Evolutionary conservation across 2,113 vertebrate genomes (phyloP).

Genomic region (Rhinoderma darwinii): DNA sequence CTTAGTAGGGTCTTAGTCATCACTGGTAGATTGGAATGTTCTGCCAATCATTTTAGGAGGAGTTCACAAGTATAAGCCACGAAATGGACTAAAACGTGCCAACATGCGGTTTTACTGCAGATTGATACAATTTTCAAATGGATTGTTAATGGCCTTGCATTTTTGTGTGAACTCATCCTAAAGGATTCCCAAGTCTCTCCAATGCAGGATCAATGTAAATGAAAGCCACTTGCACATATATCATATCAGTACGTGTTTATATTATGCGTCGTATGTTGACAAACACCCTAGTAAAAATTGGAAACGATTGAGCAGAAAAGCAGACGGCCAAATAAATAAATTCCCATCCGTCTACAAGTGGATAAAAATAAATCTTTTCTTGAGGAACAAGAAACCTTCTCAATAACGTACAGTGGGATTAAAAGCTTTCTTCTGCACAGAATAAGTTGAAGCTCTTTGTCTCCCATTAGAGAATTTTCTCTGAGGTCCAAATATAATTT

Average conservation of each 20-base stretch:
- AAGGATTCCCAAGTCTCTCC: not conserved
- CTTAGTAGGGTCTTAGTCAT: no score
- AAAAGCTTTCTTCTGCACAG: not conserved
- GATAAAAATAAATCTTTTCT: not conserved
- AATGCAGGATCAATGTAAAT: not conserved
- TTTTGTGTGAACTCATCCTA: no score
- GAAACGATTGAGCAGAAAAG: not conserved
- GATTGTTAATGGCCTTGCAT: no score
- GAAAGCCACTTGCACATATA: not conserved
- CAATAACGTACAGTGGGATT: not conserved
- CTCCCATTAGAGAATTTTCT: not conserved
- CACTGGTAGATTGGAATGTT: no score
- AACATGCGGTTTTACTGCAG: no score
- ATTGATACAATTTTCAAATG: no score
- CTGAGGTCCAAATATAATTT: slow-evolving; percentile 21
- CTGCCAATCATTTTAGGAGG: no score
- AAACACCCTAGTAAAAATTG: not conserved
- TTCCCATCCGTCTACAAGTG: not conserved
- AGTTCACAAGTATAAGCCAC: no score
- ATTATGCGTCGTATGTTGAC: not conserved
- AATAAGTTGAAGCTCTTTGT: slow-evolving; percentile 14
- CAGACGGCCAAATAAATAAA: not conserved
- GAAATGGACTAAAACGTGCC: no score
- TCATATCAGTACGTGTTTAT: not conserved
- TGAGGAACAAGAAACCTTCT: not conserved